Evolutionary conservation across 2,888 invertebrate genomes (phyloP).

Genomic region (Philereme vetulata): DNA sequence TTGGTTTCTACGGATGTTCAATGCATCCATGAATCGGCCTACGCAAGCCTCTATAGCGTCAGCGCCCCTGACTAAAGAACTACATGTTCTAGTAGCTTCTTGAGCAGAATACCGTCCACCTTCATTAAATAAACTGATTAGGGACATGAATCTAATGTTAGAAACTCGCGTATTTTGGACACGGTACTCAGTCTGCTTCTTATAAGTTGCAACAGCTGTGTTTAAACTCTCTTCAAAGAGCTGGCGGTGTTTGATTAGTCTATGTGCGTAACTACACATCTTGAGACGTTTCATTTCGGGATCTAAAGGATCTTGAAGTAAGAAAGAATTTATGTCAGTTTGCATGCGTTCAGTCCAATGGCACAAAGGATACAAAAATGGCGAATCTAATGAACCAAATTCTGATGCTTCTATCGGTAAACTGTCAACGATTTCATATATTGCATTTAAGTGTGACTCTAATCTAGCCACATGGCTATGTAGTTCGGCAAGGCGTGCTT

Average conservation of each 20-base stretch:
- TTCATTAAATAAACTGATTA: constrained; percentile 60
- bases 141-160: constrained; percentile 61
- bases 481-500: constrained; percentile 58
- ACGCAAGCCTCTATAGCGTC: constrained; percentile 62
- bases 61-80: constrained; percentile 51
- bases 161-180: constrained; percentile 67
- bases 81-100: constrained; percentile 57
- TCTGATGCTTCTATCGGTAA: constrained; percentile 54
- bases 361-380: constrained; percentile 60
- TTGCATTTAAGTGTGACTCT: constrained; percentile 61
- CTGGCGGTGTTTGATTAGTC: constrained; percentile 56
- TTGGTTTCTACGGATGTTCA: constrained; percentile 54
- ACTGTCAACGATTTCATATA: constrained; percentile 51
- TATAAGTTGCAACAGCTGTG: constrained; percentile 47
- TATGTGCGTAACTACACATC: constrained; percentile 63
- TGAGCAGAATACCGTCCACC: constrained; percentile 60
- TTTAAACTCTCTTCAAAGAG: constrained; percentile 63
- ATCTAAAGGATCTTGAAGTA: constrained; percentile 45
- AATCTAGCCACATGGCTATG: constrained; percentile 60
- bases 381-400: constrained; percentile 52
- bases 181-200: constrained; percentile 50
- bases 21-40: constrained; percentile 46
- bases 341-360: constrained; percentile 55
- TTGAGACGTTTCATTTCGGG: constrained; percentile 58
- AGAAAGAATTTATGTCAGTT: constrained; percentile 47